phyloP scores from a whole-genome alignment of 2,888 invertebrate species.

The Ichneumoninae sp. region DNA sequence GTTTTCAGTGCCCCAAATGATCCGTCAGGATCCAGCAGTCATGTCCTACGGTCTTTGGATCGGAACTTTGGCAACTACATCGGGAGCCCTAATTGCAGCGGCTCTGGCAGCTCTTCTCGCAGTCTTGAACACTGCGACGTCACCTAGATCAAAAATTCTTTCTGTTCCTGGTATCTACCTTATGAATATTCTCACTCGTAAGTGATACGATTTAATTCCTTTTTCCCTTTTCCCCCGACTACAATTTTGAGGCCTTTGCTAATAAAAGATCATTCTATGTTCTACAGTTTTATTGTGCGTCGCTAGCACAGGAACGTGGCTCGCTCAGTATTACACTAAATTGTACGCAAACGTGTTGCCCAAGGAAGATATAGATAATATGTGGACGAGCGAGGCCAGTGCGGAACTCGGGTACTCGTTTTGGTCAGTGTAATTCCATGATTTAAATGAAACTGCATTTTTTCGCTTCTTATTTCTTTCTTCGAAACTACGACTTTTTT shows the following conservation, averaged over 20 bases:
- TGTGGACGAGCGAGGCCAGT: conserved; percentile 93
- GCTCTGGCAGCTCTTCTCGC: conserved; percentile 91
- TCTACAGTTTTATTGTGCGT: conserved; percentile 90
- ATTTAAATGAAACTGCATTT: not conserved
- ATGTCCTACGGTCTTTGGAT: conserved; percentile 91
- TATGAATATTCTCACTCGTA: conserved; percentile 92
- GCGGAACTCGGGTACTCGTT: conserved; percentile 95
- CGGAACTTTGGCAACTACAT: conserved; percentile 89
- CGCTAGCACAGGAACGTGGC: conserved; percentile 92
- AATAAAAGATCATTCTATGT: conserved; percentile 34
- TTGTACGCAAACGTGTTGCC: conserved; percentile 93
- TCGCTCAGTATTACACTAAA: conserved; percentile 92
- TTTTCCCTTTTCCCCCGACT: conserved; percentile 86
- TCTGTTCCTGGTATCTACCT: conserved; percentile 90
- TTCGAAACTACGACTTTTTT: not conserved
- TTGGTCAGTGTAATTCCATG: conserved; percentile 86
- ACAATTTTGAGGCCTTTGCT: conserved; percentile 19
- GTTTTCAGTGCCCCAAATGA: conserved; percentile 88
- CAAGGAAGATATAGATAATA: conserved; percentile 90
- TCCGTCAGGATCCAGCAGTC: conserved; percentile 87
- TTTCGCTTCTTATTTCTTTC: not conserved
- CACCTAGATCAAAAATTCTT: conserved; percentile 89
- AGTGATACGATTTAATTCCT: conserved; percentile 77
- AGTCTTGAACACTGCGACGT: conserved; percentile 92
- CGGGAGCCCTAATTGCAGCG: conserved; percentile 89